Evolutionary conservation across 2,797 vertebrate species (phyloP), one percentile per base, ranked within the genome.

Genomic region (Microctenopoma steveboyesi): DNA sequence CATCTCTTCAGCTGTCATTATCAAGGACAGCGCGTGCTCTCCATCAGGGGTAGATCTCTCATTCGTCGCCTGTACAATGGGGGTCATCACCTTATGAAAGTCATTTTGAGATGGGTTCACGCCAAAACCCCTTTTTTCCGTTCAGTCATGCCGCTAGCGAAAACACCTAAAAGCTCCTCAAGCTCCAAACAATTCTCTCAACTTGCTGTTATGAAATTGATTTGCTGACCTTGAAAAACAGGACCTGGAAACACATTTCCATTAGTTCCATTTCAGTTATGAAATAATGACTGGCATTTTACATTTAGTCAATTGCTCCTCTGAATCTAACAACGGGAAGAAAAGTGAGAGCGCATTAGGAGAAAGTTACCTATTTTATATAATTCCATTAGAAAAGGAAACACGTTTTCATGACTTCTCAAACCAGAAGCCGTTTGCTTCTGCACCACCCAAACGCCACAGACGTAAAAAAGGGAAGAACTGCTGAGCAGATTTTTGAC

Each of bases 181-280:
- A 45, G 37, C 25, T 7, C 37, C 9, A 9, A 0, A 42, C 54
- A 40, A 49, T 25, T 49, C 39, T 47, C n/a, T 70, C 33, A 49
- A 33, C 40, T 12, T 11, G 11, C 22, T 28, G 16, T 12, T 46
- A 64, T 8, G 8, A 30, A 64, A 69, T 53, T 33, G 52, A 81
- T 69, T 70, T 62, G 13, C 27, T 58, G 60, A 79, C 78, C 59
- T 59, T 75, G 60, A 61, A 56, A 68, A 52, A 72, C 27, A 33
- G 25, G 4, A 35, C 52, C 18, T 30, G 27, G 33, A 12, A 27
- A 48, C 30, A 22, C 39, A 57, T 42, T 48, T 64, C 48, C 18
- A 46, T 69, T 49, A 7, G 40, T 39, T 67, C n/a, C 46, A 14
- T 81, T 60, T 64, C 37, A 22, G 45, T 33, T 47, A 33, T 28